Conservation (phyloP, 2,113 vertebrate species). For the Nansenia antarctica region DNA sequence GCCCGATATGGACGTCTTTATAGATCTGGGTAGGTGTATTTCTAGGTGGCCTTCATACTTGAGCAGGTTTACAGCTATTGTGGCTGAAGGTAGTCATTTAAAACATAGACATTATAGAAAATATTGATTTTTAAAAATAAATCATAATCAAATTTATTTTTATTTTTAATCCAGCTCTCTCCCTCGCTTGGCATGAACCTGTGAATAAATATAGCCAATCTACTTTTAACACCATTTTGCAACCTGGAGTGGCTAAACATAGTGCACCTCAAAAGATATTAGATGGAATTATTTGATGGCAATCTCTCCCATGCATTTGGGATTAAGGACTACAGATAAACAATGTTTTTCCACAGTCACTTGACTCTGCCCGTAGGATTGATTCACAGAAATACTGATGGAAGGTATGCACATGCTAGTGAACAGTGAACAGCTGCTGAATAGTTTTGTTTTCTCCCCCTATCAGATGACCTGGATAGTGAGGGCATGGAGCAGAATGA, state of each 20-base stretch:
- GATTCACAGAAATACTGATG: not conserved
- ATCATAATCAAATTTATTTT: too few relatives aligned
- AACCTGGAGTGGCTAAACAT: too few relatives aligned
- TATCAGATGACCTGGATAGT: conserved; percentile 70
- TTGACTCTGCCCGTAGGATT: not conserved
- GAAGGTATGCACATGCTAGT: not conserved
- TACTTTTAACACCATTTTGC: too few relatives aligned
- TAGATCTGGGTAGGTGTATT: conserved; percentile 76
- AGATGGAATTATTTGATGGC: not conserved
- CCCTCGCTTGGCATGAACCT: too few relatives aligned
- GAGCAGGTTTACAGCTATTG: not conserved
- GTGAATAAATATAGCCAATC: too few relatives aligned
- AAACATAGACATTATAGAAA: not conserved
- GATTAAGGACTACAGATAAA: not conserved
- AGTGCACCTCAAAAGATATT: not conserved
- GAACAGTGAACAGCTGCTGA: not conserved
- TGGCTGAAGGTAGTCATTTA: conserved; percentile 13
- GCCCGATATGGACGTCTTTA: conserved; percentile 74
- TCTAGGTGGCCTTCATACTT: conserved; percentile 12
- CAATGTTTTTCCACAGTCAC: not conserved
- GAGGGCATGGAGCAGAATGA: conserved; percentile 67
- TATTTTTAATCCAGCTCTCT: too few relatives aligned
- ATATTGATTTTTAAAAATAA: not conserved
- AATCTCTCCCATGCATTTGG: not conserved
- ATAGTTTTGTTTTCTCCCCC: not conserved